Conservation (phyloP, 2,888 invertebrate genomes). For the Amphimallon solstitiale region DNA sequence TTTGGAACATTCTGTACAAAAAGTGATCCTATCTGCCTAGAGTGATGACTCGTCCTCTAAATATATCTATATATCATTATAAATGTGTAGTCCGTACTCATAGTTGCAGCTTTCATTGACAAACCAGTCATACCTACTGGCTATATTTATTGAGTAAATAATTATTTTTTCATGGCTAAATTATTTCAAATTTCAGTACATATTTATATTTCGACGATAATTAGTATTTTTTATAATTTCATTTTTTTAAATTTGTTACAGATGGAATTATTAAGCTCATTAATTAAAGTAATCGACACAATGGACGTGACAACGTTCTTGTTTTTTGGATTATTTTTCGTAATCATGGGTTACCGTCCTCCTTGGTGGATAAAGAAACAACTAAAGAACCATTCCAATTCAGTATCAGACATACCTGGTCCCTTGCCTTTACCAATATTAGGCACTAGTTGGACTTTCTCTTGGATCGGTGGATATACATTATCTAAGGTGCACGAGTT, state of each 20-base stretch:
- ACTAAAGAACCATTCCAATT: background rate
- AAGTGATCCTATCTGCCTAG: too few species aligned
- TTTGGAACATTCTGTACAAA: too few species aligned
- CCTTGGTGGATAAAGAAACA: conserved; percentile 54
- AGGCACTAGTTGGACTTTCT: conserved; percentile 85
- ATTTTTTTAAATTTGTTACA: conserved; percentile 3
- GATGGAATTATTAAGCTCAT: conserved; percentile 20
- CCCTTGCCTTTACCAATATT: conserved; percentile 77
- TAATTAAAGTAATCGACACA: conserved; percentile 11
- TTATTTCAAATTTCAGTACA: too few species aligned
- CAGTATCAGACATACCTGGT: conserved; percentile 73
- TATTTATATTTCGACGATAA: too few species aligned
- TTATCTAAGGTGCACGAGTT: conserved; percentile 82
- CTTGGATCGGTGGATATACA: conserved; percentile 71
- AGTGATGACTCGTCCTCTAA: too few species aligned
- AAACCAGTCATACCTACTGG: too few species aligned
- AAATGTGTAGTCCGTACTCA: too few species aligned
- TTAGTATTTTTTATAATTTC: background rate
- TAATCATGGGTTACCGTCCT: conserved; percentile 54
- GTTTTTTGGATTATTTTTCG: conserved; percentile 48
- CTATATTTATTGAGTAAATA: too few species aligned
- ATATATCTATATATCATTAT: too few species aligned
- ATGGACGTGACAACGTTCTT: conserved; percentile 34
- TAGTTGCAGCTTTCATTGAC: too few species aligned
- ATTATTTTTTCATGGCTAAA: too few species aligned